Conservation (phyloP, 2,113 vertebrate species). For the Nematolebias whitei region DNA sequence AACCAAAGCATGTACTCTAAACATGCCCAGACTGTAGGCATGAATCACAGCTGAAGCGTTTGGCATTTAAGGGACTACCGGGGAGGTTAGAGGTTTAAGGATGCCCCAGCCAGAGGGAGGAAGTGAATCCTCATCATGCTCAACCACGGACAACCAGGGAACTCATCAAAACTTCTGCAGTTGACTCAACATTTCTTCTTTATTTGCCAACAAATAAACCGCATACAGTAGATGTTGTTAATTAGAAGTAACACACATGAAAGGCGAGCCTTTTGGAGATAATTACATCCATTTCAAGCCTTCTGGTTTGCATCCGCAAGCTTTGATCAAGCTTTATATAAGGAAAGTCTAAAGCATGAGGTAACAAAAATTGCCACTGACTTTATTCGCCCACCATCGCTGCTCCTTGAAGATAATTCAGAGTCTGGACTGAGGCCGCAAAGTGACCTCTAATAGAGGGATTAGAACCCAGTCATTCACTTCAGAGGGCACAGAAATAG, state of each 20-base stretch:
- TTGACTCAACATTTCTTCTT: background rate
- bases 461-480: conserved; percentile 58
- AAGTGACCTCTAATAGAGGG: conserved; percentile 65
- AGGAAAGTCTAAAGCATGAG: conserved; percentile 18
- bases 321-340: conserved; percentile 27
- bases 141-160: conserved; percentile 4
- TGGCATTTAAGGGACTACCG: conserved; percentile 21
- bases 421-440: conserved; percentile 39
- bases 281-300: conserved; percentile 4
- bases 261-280: background rate
- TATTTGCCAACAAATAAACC: background rate
- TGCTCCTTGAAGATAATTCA: conserved; percentile 43
- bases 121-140: background rate
- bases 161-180: background rate
- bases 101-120: conserved; percentile 2
- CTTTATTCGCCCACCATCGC: conserved; percentile 40
- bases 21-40: background rate
- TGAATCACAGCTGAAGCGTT: conserved; percentile 30
- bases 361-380: conserved; percentile 6
- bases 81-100: background rate
- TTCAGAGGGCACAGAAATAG: conserved; percentile 54
- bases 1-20: conserved; percentile 47
- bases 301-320: conserved; percentile 1
- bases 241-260: conserved; percentile 1
- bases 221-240: conserved; percentile 2